Percentiles rank a stretch among this genome's conserved stretches.
Conservation (phyloP, 1,140 invertebrate species). For the Orius insidiosus region DNA sequence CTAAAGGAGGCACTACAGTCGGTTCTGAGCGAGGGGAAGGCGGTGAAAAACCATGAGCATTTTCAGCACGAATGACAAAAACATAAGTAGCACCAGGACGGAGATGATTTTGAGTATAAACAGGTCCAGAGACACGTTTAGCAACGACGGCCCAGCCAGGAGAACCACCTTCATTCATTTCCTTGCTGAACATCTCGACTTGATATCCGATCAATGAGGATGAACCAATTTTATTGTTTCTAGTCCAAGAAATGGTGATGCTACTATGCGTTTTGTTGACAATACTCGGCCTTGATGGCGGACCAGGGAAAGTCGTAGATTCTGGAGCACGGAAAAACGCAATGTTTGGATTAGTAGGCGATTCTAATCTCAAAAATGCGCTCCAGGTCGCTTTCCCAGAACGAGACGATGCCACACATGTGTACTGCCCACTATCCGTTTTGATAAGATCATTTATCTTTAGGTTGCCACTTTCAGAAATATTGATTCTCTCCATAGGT, state of each 20-base stretch:
- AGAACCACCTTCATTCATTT: not conserved
- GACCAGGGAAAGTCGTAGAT: constrained; percentile 50
- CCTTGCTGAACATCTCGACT: constrained; percentile 24
- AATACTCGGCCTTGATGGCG: constrained; percentile 53
- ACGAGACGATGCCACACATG: constrained; percentile 66
- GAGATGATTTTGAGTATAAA: constrained; percentile 44
- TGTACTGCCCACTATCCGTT: constrained; percentile 57
- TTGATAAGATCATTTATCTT: constrained; percentile 54
- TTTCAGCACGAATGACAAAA: constrained; percentile 72
- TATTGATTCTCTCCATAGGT: constrained; percentile 40
- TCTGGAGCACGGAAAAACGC: constrained; percentile 66
- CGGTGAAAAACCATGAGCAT: constrained; percentile 59
- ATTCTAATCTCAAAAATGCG: constrained; percentile 56
- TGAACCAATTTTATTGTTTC: constrained; percentile 55
- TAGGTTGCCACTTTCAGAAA: constrained; percentile 49
- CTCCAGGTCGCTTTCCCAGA: constrained; percentile 76
- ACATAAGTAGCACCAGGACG: constrained; percentile 59
- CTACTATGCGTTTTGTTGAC: constrained; percentile 55
- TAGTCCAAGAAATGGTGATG: constrained; percentile 65
- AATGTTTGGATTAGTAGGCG: constrained; percentile 66
- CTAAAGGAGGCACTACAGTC: constrained; percentile 34
- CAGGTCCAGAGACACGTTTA: constrained; percentile 36
- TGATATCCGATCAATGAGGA: constrained; percentile 67
- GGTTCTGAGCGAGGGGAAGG: constrained; percentile 49
- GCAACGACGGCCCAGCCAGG: constrained; percentile 41